Percentiles rank a stretch among this genome's conserved stretches.
These are phyloP conservation scores for Sycobia sp. DNA, from an alignment of 1,140 invertebrate species.

Conservation along the genomic window DNA sequence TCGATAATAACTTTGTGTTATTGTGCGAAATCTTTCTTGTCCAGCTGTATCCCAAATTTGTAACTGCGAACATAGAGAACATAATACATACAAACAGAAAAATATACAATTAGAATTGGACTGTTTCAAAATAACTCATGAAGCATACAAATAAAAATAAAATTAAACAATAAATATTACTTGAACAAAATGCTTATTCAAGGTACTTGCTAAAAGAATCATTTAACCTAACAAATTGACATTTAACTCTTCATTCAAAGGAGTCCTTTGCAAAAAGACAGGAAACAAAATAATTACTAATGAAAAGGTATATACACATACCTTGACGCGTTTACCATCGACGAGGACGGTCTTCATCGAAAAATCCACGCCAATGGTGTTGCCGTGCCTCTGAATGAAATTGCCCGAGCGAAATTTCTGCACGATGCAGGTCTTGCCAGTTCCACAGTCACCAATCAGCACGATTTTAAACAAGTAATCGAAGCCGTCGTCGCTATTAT, in stretches of 20 bases:
- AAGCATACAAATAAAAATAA: too few species aligned
- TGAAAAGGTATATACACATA: too few species aligned
- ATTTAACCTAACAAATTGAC: too few species aligned
- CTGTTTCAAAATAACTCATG: too few species aligned
- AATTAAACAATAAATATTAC: too few species aligned
- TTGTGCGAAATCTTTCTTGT: slow-evolving; percentile 90
- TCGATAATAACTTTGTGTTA: slow-evolving; percentile 93
- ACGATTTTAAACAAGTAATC: slow-evolving; percentile 86
- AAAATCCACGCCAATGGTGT: slow-evolving; percentile 95
- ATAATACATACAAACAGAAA: neutral
- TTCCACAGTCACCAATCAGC: slow-evolving; percentile 81
- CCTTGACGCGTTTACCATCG: slow-evolving; percentile 92
- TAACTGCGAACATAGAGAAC: slow-evolving; percentile 63
- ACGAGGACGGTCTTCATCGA: slow-evolving; percentile 94
- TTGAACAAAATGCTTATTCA: too few species aligned
- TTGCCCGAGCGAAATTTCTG: slow-evolving; percentile 93
- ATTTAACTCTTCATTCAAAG: too few species aligned
- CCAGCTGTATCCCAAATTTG: slow-evolving; percentile 96
- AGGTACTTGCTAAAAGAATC: too few species aligned
- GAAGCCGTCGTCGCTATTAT: slow-evolving; percentile 70
- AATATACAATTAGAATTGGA: neutral
- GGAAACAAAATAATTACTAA: neutral
- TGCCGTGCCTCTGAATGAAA: slow-evolving; percentile 90
- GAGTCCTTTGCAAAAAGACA: too few species aligned
- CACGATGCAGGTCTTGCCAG: slow-evolving; percentile 86